Base-by-base conservation (phyloP, 2,113 vertebrate species). In the Elaphurus davidianus region DNA sequence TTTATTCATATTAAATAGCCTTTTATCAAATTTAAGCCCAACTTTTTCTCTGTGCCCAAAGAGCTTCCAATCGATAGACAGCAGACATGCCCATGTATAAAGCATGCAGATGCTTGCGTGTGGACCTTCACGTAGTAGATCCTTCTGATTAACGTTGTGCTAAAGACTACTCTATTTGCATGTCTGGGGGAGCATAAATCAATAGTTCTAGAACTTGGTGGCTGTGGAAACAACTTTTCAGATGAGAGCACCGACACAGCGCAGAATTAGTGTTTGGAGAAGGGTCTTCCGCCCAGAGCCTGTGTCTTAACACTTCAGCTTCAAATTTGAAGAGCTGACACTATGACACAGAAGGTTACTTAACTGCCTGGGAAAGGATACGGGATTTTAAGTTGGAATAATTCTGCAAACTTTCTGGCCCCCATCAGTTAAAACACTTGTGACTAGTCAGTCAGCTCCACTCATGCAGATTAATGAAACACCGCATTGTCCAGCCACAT, bases 381-480 rank as follows among this genome's bases (percentile, higher is more conserved):
- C 43, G 0, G 0, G 60, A 74, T 71, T 95, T 88, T 64, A 62
- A 81, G 55, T 45, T 47, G 91, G 87, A 83, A 47, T 74, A 74
- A 94, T 90, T 57, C 40, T 59, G 47, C 95, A 96, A 91, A 84
- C 57, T 91, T 89, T 60, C 91, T 47, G 62, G 89, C 78, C 93
- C 93, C 93, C 27, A 5, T 95, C 79, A 79, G 91, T 93, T 94
- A 94, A 55, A 97, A 97, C 98, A 98, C 83, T 96, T 98, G 98
- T 97, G 98, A 91, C 55, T 7, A 97, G 98, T 97, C 97, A 87
- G 87, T 98, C 96, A 97, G 93, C 74, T 93, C 71, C 64, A 76
- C 54, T 91, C 89, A 71, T 74, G 78, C 88, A 79, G 55, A 91
- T 54, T 33, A 43, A 97, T 96, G 83, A 98, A 97, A 96, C 33